A percentile compares a stretch with the other conserved stretches of the same genome.
phyloP scores from a whole-genome alignment of 2,797 vertebrate species.

The Strix occidentalis region DNA sequence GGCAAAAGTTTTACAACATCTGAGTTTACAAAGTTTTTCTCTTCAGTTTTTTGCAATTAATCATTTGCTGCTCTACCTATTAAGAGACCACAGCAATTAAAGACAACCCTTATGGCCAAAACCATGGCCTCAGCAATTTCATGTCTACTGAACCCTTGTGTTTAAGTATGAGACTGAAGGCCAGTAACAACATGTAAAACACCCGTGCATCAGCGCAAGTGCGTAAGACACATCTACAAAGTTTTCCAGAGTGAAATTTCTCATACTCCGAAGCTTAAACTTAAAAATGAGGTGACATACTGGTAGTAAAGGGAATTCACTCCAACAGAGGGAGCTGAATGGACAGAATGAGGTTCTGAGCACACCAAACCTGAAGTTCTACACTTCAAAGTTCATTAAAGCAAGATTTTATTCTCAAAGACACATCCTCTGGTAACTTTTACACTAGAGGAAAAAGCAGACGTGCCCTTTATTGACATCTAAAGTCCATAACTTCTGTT shows the following conservation, averaged over 20 bases:
- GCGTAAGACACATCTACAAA: neutral
- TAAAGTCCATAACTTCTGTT: neutral
- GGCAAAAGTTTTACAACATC: neutral
- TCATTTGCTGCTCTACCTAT: neutral
- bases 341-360: neutral
- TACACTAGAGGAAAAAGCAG: neutral
- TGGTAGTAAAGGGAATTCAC: neutral
- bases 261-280: neutral
- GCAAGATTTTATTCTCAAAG: neutral
- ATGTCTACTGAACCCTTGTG: neutral
- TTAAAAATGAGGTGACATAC: neutral
- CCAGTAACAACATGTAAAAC: fast-evolving
- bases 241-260: neutral
- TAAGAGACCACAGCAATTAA: neutral
- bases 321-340: constrained; percentile 19
- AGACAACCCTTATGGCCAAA: neutral
- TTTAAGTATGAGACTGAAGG: neutral
- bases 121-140: neutral
- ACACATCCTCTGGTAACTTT: neutral
- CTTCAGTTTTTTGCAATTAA: neutral
- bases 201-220: fast-evolving
- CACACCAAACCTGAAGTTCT: neutral
- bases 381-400: neutral
- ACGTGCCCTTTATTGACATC: neutral
- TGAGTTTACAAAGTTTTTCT: neutral